phyloP scores from a whole-genome alignment of 2,113 vertebrate genomes.

The Ovibos moschatus region DNA sequence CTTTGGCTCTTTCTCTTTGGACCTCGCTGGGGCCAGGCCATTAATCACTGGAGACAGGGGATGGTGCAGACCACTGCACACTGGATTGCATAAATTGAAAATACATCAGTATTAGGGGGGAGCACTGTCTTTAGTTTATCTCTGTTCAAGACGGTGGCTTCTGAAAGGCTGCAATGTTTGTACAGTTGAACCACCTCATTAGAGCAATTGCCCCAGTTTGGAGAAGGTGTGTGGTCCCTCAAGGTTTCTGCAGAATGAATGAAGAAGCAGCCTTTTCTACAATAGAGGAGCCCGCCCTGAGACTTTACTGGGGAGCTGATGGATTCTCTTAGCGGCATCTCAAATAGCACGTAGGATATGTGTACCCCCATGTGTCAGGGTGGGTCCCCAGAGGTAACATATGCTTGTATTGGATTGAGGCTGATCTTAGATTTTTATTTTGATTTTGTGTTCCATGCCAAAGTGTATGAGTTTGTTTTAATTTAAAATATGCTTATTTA shows the following conservation, averaged over 20 bases:
- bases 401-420: not conserved
- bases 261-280: not conserved
- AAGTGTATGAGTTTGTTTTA: not conserved
- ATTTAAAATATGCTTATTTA: not conserved
- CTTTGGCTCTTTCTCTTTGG: constrained; percentile 79
- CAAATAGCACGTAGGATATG: accelerated
- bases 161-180: constrained; percentile 67
- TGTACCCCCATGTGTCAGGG: accelerated
- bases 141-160: constrained; percentile 76
- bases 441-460: not conserved
- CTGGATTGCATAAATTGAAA: constrained; percentile 80
- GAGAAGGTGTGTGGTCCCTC: not conserved
- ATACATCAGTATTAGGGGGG: constrained; percentile 76
- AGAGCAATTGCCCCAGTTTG: constrained; percentile 47
- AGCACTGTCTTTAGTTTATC: constrained; percentile 71
- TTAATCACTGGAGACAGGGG: constrained; percentile 82
- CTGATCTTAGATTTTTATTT: not conserved
- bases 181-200: constrained; percentile 66
- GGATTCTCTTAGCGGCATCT: not conserved
- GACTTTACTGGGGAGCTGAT: not conserved
- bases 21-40: constrained; percentile 75
- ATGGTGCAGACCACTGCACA: constrained; percentile 78
- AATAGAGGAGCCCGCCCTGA: not conserved
- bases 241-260: not conserved
- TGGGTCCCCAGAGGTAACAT: not conserved